A percentile compares a stretch with the other conserved stretches of the same genome.
Evolutionary conservation across 2,888 invertebrate genomes (phyloP).

Genomic region (Xestia sexstrigata): DNA sequence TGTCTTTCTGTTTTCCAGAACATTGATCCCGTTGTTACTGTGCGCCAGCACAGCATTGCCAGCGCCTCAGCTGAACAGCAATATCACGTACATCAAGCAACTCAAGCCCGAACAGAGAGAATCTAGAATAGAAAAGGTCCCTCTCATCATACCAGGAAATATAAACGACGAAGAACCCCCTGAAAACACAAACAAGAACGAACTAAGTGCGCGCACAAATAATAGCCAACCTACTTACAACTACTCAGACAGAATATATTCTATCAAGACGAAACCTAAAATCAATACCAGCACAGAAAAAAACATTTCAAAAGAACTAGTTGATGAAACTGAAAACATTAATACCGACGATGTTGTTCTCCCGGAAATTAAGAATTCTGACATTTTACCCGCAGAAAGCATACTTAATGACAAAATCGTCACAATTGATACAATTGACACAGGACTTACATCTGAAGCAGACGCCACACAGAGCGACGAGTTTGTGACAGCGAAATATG

Average conservation of each 20-base stretch:
- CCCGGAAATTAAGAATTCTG: constrained; percentile 26
- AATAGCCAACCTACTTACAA: constrained; percentile 44
- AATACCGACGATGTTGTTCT: constrained; percentile 14
- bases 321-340: constrained; percentile 10
- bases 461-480: constrained; percentile 66
- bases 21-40: constrained; percentile 71
- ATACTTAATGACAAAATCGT: constrained; percentile 35
- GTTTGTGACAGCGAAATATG: constrained; percentile 67
- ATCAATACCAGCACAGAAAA: constrained; percentile 48
- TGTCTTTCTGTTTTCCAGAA: constrained; percentile 73
- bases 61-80: constrained; percentile 79
- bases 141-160: constrained; percentile 71
- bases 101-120: constrained; percentile 69
- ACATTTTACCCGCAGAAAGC: constrained; percentile 58
- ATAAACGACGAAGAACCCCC: constrained; percentile 13
- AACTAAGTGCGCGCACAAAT: constrained; percentile 9
- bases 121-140: constrained; percentile 76
- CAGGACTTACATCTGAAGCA: constrained; percentile 64
- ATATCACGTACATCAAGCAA: constrained; percentile 81
- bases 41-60: constrained; percentile 68
- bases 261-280: constrained; percentile 50
- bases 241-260: constrained; percentile 58
- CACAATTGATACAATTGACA: constrained; percentile 49
- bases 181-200: constrained; percentile 5
- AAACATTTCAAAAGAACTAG: constrained; percentile 10